Conservation (phyloP, 2,888 invertebrate genomes). For the Agrenia bidenticulata region DNA sequence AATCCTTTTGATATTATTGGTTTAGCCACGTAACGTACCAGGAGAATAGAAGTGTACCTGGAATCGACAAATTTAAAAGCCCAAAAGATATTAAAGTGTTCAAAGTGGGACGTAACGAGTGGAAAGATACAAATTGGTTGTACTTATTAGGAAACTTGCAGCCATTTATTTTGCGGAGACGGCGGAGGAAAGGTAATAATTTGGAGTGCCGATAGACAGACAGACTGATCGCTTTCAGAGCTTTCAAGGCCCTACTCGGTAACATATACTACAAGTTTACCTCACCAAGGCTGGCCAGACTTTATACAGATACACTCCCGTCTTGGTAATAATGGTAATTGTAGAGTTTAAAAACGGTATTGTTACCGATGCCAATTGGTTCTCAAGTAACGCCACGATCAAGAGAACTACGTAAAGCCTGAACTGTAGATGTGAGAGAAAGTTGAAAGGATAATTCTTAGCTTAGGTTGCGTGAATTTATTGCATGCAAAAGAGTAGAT, state of each 20-base stretch:
- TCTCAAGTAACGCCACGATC: no score
- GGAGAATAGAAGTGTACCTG: neutral
- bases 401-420: no score
- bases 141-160: constrained; percentile 23
- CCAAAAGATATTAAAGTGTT: constrained; percentile 16
- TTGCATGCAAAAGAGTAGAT: constrained; percentile 8
- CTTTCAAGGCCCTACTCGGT: neutral
- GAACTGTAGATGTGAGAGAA: constrained; percentile 7
- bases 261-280: neutral
- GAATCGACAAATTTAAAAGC: neutral
- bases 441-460: constrained; percentile 23
- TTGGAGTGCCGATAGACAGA: constrained; percentile 30
- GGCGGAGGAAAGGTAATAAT: constrained; percentile 38
- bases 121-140: constrained; percentile 21
- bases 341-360: no score
- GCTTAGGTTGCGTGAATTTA: constrained; percentile 12
- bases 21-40: constrained; percentile 3
- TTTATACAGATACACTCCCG: no score
- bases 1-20: constrained; percentile 14
- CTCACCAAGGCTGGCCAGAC: no score
- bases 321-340: no score
- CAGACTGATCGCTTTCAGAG: constrained; percentile 13
- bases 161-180: constrained; percentile 42
- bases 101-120: constrained; percentile 15
- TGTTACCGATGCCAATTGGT: no score